Base-by-base conservation (phyloP, 2,113 vertebrate genomes). In the Calidris pugnax region DNA sequence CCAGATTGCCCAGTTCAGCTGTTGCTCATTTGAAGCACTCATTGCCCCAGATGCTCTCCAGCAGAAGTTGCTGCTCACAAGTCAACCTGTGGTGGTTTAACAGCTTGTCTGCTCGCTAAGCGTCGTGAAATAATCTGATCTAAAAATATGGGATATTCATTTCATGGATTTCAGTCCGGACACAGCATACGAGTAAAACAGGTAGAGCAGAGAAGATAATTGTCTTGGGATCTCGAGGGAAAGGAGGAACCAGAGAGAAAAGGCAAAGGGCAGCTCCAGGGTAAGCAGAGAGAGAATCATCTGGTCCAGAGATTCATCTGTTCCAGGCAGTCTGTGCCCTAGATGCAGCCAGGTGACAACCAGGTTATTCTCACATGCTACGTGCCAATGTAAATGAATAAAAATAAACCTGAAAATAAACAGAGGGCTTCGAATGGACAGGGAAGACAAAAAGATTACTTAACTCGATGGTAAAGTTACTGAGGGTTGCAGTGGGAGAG, bases 121-220 rank as follows among this genome's bases (percentile, higher is more conserved):
- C 35, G 3, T 63, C 74, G 22, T 37, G 22, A 92, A 90, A 92
- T 41, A 84, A 84, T 21, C 20, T 45, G 9, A 62, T 32, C 43
- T 77, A 41, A 60, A 90, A 84, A 55, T 17, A 26, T 0, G 0
- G 26, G 30, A 8, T 60, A 37, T 20, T 50, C 0, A 7, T 41
- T 74, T 66, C 62, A 23, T 4, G 56, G 48, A 56, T 56, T 47
- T 50, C 55, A 33, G 10, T 71, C 35, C 57, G 60, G 32, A 84
- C 23, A 43, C 24, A 80, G 55, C 56, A 86, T 43, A 89, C 11
- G 22, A 50, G 18, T 27, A 63, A 81, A 87, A 57, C 27, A 23
- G 13, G 10, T 15, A 56, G 14, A 55, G 23, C 23, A 66, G 7
- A 83, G 20, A 81, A 69, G 22, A 39, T 4, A 75, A 56, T 45